Percentiles rank a stretch among this genome's conserved stretches.
These are phyloP conservation scores for Dipodomys spectabilis DNA, from an alignment of 2,113 vertebrate genomes.

Conservation along the genomic window DNA sequence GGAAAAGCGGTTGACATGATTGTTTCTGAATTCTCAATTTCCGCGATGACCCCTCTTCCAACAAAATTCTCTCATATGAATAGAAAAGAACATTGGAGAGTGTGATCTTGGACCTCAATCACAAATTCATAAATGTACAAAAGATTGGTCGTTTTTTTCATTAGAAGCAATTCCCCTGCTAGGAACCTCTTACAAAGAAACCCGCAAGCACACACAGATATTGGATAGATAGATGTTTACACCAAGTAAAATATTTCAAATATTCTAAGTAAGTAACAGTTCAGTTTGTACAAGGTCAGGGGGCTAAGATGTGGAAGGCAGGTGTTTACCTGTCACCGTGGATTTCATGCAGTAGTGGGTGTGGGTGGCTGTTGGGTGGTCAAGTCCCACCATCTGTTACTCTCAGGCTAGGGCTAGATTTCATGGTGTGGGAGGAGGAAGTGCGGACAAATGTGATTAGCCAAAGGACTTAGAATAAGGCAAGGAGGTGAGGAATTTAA, in stretches of 20 bases:
- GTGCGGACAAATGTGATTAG: not conserved
- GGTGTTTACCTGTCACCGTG: too few relatives aligned
- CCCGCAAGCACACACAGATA: not conserved
- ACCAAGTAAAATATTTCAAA: not conserved
- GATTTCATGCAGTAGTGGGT: not conserved
- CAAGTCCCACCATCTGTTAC: not conserved
- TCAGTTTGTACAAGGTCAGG: not conserved
- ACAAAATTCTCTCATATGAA: not conserved
- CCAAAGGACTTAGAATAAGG: not conserved
- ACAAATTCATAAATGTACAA: not conserved
- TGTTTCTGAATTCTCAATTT: slow-evolving; percentile 5
- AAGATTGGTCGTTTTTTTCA: not conserved
- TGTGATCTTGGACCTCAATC: not conserved
- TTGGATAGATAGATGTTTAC: not conserved
- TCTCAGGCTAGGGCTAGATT: not conserved
- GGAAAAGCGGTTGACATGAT: not conserved
- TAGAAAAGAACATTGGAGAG: not conserved
- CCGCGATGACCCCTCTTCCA: not conserved
- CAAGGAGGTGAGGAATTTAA: not conserved
- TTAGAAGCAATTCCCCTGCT: not conserved
- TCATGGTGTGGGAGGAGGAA: not conserved
- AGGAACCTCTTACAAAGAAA: not conserved
- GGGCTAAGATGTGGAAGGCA: not conserved
- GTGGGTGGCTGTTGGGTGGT: not conserved
- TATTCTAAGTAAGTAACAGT: not conserved